Evolutionary conservation across 2,113 vertebrate species (phyloP).

Genomic region (Saccopteryx bilineata): DNA sequence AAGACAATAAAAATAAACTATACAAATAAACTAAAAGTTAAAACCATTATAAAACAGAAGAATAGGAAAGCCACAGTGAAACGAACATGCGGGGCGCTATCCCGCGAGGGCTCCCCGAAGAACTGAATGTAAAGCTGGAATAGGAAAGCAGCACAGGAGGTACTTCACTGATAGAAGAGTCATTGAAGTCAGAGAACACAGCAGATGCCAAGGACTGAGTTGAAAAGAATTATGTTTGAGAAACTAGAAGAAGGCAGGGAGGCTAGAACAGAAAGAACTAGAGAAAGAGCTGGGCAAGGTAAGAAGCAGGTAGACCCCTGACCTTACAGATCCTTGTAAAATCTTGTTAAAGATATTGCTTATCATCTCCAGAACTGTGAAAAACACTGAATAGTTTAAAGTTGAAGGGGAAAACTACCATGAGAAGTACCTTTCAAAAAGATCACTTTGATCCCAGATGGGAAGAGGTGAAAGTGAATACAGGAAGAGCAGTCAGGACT

Average conservation of each 20-base stretch:
- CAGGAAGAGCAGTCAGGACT: background rate
- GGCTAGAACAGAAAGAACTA: background rate
- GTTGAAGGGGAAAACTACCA: background rate
- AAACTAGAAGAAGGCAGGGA: background rate
- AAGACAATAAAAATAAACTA: background rate
- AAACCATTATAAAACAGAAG: background rate
- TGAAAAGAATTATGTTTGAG: background rate
- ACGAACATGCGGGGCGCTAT: background rate
- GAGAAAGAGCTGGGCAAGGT: background rate
- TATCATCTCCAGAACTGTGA: background rate
- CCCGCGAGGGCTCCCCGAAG: background rate
- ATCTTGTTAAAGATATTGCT: background rate
- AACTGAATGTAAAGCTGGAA: background rate
- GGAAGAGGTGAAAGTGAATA: background rate
- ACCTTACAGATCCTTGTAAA: background rate
- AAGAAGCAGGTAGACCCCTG: background rate
- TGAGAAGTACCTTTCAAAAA: background rate
- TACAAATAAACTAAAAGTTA: background rate
- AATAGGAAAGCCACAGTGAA: background rate
- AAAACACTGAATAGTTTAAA: background rate
- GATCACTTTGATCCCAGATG: background rate
- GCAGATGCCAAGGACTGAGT: background rate
- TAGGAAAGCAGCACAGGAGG: background rate
- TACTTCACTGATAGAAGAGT: background rate
- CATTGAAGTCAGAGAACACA: background rate